These are phyloP conservation scores for Anthoscopus minutus DNA, from an alignment of 2,113 vertebrate genomes.

Conservation along the genomic window DNA sequence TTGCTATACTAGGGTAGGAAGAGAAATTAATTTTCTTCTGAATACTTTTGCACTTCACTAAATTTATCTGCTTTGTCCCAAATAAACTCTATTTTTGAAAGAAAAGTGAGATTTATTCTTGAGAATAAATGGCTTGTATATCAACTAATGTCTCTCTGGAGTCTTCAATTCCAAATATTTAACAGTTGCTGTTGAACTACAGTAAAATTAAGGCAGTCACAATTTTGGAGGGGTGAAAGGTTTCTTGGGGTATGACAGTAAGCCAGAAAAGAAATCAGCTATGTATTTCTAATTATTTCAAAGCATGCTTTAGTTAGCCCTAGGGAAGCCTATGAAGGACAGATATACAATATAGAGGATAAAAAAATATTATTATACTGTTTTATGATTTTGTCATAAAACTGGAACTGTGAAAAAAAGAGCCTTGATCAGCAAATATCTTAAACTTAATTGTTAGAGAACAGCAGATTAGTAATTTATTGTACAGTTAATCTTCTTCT, in stretches of 20 bases:
- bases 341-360: not conserved
- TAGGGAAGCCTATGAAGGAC: not conserved
- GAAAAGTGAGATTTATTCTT: not conserved
- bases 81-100: not conserved
- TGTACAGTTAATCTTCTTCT: not conserved
- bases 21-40: not conserved
- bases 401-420: not conserved
- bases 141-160: not conserved
- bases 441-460: not conserved
- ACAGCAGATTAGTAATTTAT: not conserved
- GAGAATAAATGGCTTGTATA: not conserved
- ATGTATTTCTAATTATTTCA: not conserved
- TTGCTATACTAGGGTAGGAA: not conserved
- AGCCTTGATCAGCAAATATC: not conserved
- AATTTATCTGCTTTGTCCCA: not conserved
- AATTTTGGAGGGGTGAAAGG: accelerated
- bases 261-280: not conserved
- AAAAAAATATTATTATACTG: not conserved
- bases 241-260: not conserved
- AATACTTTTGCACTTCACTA: not conserved
- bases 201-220: not conserved
- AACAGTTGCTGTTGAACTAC: not conserved
- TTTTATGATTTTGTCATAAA: not conserved
- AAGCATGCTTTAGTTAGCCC: not conserved
- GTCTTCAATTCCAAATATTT: not conserved